These are phyloP conservation scores for Pterostichus madidus DNA, from an alignment of 2,888 invertebrate species.

Conservation along the genomic window DNA sequence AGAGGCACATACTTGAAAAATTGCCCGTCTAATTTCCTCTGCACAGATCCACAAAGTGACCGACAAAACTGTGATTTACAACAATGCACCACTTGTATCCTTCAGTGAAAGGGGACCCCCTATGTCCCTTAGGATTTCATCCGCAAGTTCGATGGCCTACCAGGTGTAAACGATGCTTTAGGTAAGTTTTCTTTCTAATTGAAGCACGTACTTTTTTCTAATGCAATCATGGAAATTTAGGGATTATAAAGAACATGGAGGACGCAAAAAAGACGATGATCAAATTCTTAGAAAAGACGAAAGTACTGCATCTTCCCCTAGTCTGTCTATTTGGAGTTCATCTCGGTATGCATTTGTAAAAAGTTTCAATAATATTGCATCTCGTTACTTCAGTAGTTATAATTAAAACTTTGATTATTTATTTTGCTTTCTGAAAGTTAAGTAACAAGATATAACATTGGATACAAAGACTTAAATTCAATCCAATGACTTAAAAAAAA, in stretches of 20 bases:
- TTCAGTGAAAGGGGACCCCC: conserved; percentile 90
- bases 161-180: conserved; percentile 94
- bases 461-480: too few species aligned
- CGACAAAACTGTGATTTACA: conserved; percentile 37
- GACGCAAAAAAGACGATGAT: conserved; percentile 84
- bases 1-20: conserved; percentile 56
- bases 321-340: conserved; percentile 84
- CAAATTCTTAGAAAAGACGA: conserved; percentile 78
- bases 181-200: conserved; percentile 76
- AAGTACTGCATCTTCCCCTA: conserved; percentile 88
- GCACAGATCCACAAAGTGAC: background rate
- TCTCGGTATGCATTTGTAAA: conserved; percentile 69
- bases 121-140: conserved; percentile 95
- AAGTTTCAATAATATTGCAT: background rate
- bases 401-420: conserved; percentile 70
- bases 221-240: conserved; percentile 74
- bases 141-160: conserved; percentile 97
- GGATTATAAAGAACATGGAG: conserved; percentile 94
- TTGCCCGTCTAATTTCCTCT: conserved; percentile 35
- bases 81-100: conserved; percentile 88
- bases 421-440: conserved; percentile 77
- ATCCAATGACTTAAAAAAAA: background rate
- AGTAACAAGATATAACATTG: too few species aligned
- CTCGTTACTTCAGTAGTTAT: background rate
- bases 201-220: background rate